These are phyloP conservation scores for Beroe ovata DNA, from an alignment of 37 sponge, comb jelly and placozoan genomes.

Conservation along the genomic window DNA sequence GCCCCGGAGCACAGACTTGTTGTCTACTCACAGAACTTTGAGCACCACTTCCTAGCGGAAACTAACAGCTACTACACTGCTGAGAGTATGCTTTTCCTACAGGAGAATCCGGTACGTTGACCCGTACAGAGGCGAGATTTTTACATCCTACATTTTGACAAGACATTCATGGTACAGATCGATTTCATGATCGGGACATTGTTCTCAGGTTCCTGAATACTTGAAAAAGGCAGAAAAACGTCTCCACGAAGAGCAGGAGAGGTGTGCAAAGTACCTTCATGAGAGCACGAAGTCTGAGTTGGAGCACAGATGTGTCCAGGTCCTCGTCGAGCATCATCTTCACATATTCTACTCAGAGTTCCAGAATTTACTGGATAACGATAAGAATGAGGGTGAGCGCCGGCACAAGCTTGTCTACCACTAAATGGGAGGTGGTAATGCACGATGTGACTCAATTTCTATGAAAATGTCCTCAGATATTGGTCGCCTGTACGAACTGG, in stretches of 20 bases:
- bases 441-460: no score
- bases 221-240: constrained; percentile 88
- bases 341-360: constrained; percentile 87
- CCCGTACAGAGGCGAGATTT: no score
- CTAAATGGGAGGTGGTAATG: no score
- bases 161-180: no score
- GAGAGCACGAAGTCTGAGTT: constrained; percentile 92
- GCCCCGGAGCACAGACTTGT: constrained; percentile 37
- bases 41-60: constrained; percentile 81
- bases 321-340: constrained; percentile 85
- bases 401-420: no score
- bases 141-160: no score
- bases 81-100: constrained; percentile 85
- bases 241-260: constrained; percentile 85
- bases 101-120: constrained; percentile 81
- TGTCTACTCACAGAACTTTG: constrained; percentile 86
- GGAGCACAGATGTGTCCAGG: constrained; percentile 79
- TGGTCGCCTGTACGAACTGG: constrained; percentile 81
- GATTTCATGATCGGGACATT: no score
- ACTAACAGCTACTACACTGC: constrained; percentile 84
- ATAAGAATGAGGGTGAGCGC: constrained; percentile 87
- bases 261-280: constrained; percentile 89
- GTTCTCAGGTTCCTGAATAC: constrained; percentile 80
- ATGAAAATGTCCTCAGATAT: constrained; percentile 75
- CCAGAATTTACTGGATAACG: constrained; percentile 74